A percentile compares a stretch with the other conserved stretches of the same genome.
These are phyloP conservation scores for Sardinella longiceps DNA, from an alignment of 2,797 vertebrate genomes.

Conservation along the genomic window DNA sequence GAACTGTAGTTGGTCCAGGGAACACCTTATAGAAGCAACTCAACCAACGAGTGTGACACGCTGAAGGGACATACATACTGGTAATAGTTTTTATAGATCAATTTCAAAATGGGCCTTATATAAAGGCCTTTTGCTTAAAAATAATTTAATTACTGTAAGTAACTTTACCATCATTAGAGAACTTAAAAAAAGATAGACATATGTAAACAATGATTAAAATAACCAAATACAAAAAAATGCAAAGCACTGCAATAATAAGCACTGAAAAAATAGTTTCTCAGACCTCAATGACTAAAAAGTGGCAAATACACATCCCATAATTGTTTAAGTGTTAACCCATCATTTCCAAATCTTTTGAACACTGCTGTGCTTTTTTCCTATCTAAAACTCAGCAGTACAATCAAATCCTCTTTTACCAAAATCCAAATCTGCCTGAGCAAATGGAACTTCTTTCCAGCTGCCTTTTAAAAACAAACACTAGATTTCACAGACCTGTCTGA, in stretches of 20 bases:
- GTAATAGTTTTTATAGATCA: slow-evolving; percentile 22
- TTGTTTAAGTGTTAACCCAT: slow-evolving; percentile 33
- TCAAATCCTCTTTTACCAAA: not conserved
- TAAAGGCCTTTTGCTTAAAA: slow-evolving; percentile 28
- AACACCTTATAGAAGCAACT: not conserved
- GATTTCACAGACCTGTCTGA: not conserved
- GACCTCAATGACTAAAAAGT: slow-evolving; percentile 51
- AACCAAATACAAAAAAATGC: slow-evolving; percentile 60
- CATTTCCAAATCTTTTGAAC: slow-evolving; percentile 25
- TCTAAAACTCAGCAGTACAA: not conserved
- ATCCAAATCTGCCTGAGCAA: not conserved
- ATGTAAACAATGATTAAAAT: slow-evolving; percentile 69
- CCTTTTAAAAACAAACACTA: not conserved
- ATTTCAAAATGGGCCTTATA: slow-evolving; percentile 24
- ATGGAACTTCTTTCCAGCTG: not conserved
- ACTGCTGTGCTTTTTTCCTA: not conserved
- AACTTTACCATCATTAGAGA: slow-evolving; percentile 68
- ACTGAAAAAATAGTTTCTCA: slow-evolving; percentile 69
- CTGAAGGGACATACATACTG: not conserved
- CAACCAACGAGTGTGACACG: not conserved
- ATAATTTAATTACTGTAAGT: slow-evolving; percentile 9
- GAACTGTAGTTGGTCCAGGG: not conserved
- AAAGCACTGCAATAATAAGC: slow-evolving; percentile 65
- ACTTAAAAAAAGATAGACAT: slow-evolving; percentile 60
- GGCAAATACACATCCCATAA: slow-evolving; percentile 42